Conservation (phyloP, 2,797 vertebrate genomes). For the Oreochromis grahami region DNA sequence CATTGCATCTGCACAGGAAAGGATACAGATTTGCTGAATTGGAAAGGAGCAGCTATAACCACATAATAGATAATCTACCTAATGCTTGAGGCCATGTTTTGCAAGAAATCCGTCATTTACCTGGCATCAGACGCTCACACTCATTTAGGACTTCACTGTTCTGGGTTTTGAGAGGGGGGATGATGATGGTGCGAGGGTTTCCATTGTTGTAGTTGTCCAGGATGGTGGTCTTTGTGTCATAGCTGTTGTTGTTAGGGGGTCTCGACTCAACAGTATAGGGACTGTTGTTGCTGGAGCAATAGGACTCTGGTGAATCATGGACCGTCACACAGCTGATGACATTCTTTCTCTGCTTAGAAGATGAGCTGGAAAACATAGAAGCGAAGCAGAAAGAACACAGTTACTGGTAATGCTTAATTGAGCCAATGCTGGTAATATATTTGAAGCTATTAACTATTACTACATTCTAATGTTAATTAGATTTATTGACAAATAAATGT, state of each 20-base stretch:
- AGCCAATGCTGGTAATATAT: neutral
- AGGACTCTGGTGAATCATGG: conserved; percentile 94
- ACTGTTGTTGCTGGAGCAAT: conserved; percentile 94
- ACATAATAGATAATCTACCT: neutral
- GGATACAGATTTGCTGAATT: neutral
- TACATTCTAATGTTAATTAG: neutral
- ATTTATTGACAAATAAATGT: neutral
- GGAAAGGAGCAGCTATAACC: neutral
- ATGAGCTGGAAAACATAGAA: conserved; percentile 76
- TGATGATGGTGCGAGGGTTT: conserved; percentile 94
- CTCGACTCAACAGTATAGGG: conserved; percentile 86
- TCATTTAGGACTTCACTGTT: conserved; percentile 85
- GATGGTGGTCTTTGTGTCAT: conserved; percentile 84
- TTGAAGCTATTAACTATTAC: neutral
- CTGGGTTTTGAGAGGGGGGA: conserved; percentile 94
- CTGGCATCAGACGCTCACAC: conserved; percentile 90
- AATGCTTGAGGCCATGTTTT: neutral
- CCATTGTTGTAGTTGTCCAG: conserved; percentile 86
- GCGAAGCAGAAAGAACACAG: neutral
- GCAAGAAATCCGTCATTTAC: conserved; percentile 62
- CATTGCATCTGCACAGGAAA: conserved; percentile 75
- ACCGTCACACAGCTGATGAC: conserved; percentile 99
- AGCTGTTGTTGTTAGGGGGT: conserved; percentile 76
- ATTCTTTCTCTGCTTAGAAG: conserved; percentile 96
- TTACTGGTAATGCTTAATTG: neutral